Evolutionary conservation across 2,888 invertebrate genomes (phyloP).

Genomic region (Dicyrtoma fusca): DNA sequence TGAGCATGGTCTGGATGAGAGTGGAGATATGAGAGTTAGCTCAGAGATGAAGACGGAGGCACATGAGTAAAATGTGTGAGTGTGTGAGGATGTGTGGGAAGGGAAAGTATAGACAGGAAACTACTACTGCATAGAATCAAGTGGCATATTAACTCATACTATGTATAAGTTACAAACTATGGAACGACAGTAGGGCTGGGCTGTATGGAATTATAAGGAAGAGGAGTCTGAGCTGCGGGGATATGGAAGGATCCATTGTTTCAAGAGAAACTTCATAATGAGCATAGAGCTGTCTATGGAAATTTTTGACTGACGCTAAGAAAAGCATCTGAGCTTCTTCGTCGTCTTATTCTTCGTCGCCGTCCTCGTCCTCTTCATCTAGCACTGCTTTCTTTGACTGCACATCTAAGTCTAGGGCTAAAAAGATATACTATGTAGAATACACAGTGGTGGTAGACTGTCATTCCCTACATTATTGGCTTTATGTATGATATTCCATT

Average conservation of each 20-base stretch:
- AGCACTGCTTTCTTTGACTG: neutral
- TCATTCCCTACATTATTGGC: too few species aligned
- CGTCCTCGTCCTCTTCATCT: neutral
- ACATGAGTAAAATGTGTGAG: constrained; percentile 3
- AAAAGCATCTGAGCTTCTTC: constrained; percentile 12
- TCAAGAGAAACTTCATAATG: constrained; percentile 33
- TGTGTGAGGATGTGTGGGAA: constrained; percentile 10
- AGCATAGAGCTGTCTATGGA: constrained; percentile 30
- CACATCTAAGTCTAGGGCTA: neutral
- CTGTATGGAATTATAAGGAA: neutral
- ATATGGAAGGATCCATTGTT: constrained; percentile 25
- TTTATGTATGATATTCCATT: too few species aligned
- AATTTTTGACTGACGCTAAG: constrained; percentile 40
- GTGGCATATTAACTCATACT: neutral
- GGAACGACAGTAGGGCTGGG: neutral
- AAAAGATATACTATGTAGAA: neutral
- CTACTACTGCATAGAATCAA: too few species aligned
- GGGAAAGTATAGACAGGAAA: too few species aligned
- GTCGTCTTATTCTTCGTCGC: too few species aligned
- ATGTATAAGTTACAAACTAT: neutral
- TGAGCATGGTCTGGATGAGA: neutral
- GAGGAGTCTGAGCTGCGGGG: neutral
- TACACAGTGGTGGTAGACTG: neutral
- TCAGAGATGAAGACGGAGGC: constrained; percentile 3
- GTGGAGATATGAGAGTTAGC: neutral